Conservation (phyloP, 2,888 invertebrate genomes). For the Eupithecia vulgata region DNA sequence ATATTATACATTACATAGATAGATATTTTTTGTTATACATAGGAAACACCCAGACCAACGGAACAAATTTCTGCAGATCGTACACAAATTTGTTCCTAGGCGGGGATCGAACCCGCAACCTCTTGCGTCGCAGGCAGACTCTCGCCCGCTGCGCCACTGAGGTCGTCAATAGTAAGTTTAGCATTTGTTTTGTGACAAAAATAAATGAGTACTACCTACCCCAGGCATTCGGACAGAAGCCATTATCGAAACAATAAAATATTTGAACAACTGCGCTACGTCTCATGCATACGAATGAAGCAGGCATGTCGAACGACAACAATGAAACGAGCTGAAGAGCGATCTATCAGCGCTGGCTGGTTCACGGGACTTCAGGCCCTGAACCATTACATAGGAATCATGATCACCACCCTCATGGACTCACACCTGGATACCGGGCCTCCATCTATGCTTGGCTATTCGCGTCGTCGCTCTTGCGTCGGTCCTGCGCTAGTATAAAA, state of each 20-base stretch:
- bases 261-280: conserved; percentile 53
- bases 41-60: too few species aligned
- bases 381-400: neutral
- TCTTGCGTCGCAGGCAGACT: too few species aligned
- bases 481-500: neutral
- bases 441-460: neutral
- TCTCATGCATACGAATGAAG: conserved; percentile 49
- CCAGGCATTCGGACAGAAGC: conserved; percentile 39
- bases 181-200: conserved; percentile 7
- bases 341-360: conserved; percentile 1
- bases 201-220: neutral
- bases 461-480: neutral
- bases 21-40: too few species aligned
- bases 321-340: conserved; percentile 7
- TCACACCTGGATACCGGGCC: too few species aligned
- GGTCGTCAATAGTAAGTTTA: too few species aligned
- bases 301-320: conserved; percentile 6
- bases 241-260: conserved; percentile 71
- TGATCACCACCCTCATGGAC: too few species aligned
- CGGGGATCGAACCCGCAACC: too few species aligned
- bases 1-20: too few species aligned
- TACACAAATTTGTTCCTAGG: too few species aligned
- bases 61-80: too few species aligned
- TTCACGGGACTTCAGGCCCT: neutral
- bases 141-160: too few species aligned